Evolutionary conservation across 2,797 vertebrate genomes (phyloP), one percentile per base, ranked within the genome.

Genomic region (Adelosebastes latens): DNA sequence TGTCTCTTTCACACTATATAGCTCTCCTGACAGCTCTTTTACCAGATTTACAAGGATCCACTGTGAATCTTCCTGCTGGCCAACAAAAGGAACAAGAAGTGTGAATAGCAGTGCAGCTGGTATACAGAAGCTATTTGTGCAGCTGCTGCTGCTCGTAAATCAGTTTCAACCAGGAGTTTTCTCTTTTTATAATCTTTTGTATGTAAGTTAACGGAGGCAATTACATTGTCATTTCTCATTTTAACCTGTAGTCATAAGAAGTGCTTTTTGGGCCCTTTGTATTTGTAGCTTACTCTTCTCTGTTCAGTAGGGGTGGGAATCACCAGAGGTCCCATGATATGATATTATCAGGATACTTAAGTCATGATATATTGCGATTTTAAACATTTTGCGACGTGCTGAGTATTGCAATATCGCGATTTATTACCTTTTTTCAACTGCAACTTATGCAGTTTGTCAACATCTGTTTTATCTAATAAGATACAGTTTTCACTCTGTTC

Each of bases 21-120:
- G 31, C 24, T 81, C 25, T 14, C 42, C 56, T 66, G 32, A 72
- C 68, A 59, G 56, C 31, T 79, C 42, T 70, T 79, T 83, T n/a
- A 56, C 52, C 20, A 34, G 63, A 67, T 78, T 75, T 56, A 8
- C 56, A 22, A 34, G 7, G 69, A 77, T 74, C 22, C 62, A 59
- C 58, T 27, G 22, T 74, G 67, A 72, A 59, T 61, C 25, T 65
- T 64, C 49, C 63, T 3, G 8, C 24, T 34, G 71, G 24, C 68
- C 36, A 24, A 76, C 58, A 32, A 46, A 60, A 62, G 18, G 24
- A 52, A 69, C 18, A 67, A 29, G 2, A 65, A 52, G 39, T 27
- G 12, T 52, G 29, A 69, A 71, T 36, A 31, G 64, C 10, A 32
- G 12, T 49, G 12, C 70, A 64, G 49, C 61, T 72, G 61, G 65